Evolutionary conservation across 2,888 invertebrate species (phyloP).

Genomic region (Minunthozetes semirufus): DNA sequence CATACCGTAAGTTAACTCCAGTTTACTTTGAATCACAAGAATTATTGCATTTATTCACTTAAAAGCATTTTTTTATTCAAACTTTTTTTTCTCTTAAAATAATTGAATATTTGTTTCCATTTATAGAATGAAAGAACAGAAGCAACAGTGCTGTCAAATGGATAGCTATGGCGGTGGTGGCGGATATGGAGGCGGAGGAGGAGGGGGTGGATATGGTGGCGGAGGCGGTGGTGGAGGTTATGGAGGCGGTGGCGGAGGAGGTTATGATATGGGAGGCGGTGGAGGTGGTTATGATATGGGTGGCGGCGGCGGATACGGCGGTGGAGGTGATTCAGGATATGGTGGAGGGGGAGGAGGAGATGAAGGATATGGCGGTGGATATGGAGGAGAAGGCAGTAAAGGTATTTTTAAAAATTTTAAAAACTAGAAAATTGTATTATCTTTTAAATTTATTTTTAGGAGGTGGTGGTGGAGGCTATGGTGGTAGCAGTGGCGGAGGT

Average conservation of each 20-base stretch:
- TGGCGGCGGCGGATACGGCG: conserved; percentile 42
- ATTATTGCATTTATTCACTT: neutral
- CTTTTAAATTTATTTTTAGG: too few species aligned
- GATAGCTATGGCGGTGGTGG: conserved; percentile 4
- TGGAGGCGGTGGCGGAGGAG: conserved; percentile 28
- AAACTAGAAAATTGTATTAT: too few species aligned
- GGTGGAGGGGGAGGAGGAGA: neutral
- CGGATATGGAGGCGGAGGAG: conserved; percentile 10
- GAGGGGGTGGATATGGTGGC: conserved; percentile 2
- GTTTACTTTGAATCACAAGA: neutral
- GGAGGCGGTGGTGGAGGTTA: conserved; percentile 27
- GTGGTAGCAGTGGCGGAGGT: conserved; percentile 28
- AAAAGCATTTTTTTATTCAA: too few species aligned
- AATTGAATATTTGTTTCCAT: neutral
- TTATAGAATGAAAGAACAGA: neutral
- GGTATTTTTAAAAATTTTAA: too few species aligned
- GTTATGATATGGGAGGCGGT: conserved; percentile 9
- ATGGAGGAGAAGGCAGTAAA: conserved; percentile 20
- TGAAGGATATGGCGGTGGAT: conserved; percentile 35
- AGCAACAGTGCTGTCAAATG: neutral
- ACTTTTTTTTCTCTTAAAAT: neutral
- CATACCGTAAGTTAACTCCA: conserved; percentile 34
- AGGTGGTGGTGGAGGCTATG: neutral
- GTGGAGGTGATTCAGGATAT: too few species aligned
- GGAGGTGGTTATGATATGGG: conserved; percentile 13